A percentile compares a stretch with the other conserved stretches of the same genome.
Evolutionary conservation across 2,888 invertebrate genomes (phyloP).

Genomic region (Drosophila rubida): DNA sequence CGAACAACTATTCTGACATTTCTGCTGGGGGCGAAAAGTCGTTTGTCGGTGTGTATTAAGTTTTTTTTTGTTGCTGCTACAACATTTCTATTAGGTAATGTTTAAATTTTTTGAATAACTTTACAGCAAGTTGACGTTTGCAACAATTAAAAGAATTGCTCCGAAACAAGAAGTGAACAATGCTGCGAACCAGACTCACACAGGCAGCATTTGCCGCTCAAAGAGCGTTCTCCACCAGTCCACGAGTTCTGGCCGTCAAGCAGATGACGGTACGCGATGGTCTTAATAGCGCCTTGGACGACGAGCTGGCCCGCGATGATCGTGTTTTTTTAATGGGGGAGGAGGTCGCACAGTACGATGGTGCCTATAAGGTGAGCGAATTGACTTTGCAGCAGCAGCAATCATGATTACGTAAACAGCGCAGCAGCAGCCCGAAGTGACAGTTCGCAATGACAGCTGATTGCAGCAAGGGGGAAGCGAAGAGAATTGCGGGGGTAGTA

Average conservation of each 20-base stretch:
- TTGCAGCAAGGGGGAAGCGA: background rate
- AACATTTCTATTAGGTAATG: constrained; percentile 57
- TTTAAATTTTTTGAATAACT: constrained; percentile 16
- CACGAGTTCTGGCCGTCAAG: constrained; percentile 85
- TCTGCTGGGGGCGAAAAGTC: constrained; percentile 51
- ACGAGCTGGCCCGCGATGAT: constrained; percentile 97
- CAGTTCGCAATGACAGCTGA: constrained; percentile 52
- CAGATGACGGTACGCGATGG: constrained; percentile 98
- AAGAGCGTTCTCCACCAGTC: constrained; percentile 86
- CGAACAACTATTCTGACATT: constrained; percentile 44
- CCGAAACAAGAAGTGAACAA: constrained; percentile 43
- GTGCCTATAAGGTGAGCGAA: constrained; percentile 95
- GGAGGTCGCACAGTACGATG: constrained; percentile 99
- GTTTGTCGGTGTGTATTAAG: constrained; percentile 54
- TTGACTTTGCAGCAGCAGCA: background rate
- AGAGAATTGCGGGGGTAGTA: constrained; percentile 4
- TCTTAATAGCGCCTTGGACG: constrained; percentile 97
- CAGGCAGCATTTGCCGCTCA: constrained; percentile 82
- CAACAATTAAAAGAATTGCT: constrained; percentile 22
- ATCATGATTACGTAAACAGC: constrained; percentile 79
- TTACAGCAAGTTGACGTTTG: constrained; percentile 31
- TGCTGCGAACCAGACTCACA: constrained; percentile 65
- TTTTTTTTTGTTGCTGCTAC: constrained; percentile 11
- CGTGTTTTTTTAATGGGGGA: constrained; percentile 96
- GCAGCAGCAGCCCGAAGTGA: constrained; percentile 23